These are phyloP conservation scores for Alexandromys fortis DNA, from an alignment of 2,113 vertebrate species.

Conservation along the genomic window DNA sequence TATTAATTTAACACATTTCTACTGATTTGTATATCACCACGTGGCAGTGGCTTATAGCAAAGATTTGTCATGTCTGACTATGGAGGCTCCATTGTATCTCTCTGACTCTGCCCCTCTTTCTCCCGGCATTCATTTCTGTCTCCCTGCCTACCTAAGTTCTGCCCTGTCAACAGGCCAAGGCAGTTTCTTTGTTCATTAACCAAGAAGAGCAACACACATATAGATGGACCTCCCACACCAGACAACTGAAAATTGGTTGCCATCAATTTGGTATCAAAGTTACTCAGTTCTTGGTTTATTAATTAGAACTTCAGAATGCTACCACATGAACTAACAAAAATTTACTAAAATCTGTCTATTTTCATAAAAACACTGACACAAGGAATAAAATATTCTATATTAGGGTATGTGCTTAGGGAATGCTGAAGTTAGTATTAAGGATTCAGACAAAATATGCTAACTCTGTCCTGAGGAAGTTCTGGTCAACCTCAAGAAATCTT, in stretches of 20 bases:
- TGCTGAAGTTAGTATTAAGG: neutral
- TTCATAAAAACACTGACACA: neutral
- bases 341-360: neutral
- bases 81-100: too few relatives aligned
- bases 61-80: too few relatives aligned
- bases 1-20: too few relatives aligned
- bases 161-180: too few relatives aligned
- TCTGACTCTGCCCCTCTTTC: too few relatives aligned
- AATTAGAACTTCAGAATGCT: neutral
- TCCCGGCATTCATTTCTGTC: too few relatives aligned
- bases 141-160: too few relatives aligned
- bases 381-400: neutral
- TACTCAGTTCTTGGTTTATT: neutral
- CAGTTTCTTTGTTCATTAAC: too few relatives aligned
- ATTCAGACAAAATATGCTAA: neutral
- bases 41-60: too few relatives aligned
- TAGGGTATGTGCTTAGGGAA: neutral
- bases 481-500: neutral
- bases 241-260: neutral
- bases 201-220: too few relatives aligned
- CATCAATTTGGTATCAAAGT: neutral
- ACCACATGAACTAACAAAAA: neutral
- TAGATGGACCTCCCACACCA: too few relatives aligned
- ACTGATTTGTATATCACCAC: too few relatives aligned
- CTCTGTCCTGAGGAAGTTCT: neutral